phyloP scores from a whole-genome alignment of 2,888 invertebrate species.

The Phortica okadai region DNA sequence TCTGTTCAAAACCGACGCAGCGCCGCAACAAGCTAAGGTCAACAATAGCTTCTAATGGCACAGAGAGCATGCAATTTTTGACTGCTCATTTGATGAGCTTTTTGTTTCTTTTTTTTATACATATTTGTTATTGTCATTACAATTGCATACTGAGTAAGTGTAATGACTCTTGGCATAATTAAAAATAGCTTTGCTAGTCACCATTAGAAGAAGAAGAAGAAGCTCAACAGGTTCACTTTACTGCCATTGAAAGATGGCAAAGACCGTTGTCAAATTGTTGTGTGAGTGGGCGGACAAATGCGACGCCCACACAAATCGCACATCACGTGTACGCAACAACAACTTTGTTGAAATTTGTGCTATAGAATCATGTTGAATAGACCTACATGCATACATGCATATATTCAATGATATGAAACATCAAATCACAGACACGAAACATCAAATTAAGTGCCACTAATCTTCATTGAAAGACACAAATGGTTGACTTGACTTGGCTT shows the following conservation, averaged over 20 bases:
- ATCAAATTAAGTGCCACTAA: slow-evolving; percentile 36
- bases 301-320: slow-evolving; percentile 27
- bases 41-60: not conserved
- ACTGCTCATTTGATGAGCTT: slow-evolving; percentile 42
- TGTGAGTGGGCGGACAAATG: slow-evolving; percentile 1
- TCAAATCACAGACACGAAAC: not conserved
- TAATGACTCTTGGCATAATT: slow-evolving; percentile 60
- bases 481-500: not conserved
- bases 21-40: slow-evolving; percentile 4
- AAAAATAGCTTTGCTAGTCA: slow-evolving; percentile 33
- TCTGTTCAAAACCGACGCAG: not conserved
- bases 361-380: not conserved
- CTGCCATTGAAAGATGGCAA: slow-evolving; percentile 35
- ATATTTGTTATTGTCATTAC: not conserved
- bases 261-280: not conserved
- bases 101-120: slow-evolving; percentile 39
- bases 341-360: not conserved
- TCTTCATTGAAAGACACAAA: slow-evolving; percentile 36
- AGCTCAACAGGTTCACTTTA: slow-evolving; percentile 49
- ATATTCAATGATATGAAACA: not conserved
- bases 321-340: slow-evolving; percentile 53
- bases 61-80: not conserved
- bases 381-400: not conserved
- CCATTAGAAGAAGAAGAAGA: not conserved
- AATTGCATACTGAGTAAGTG: slow-evolving; percentile 48